Evolutionary conservation across 2,797 vertebrate species (phyloP).

Genomic region (Sebastes cheni): DNA sequence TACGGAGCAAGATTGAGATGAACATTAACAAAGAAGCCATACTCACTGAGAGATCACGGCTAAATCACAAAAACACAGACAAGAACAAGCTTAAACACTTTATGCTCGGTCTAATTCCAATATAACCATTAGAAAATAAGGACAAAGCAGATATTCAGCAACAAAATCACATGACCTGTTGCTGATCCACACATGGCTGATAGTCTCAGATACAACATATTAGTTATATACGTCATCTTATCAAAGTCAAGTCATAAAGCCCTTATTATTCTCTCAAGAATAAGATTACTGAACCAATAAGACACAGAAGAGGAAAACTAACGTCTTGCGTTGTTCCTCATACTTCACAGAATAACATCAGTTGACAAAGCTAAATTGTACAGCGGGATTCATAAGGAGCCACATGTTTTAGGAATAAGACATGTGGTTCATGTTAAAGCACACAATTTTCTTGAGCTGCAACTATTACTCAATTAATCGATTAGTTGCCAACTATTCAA

Average conservation of each 20-base stretch:
- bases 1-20: constrained; percentile 40
- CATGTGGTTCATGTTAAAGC: not conserved
- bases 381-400: not conserved
- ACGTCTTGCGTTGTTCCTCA: not conserved
- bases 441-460: no score
- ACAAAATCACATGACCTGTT: constrained; percentile 53
- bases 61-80: not conserved
- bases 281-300: not conserved
- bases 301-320: not conserved
- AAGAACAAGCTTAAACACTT: not conserved
- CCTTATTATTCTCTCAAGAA: not conserved
- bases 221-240: not conserved
- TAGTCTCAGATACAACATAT: constrained; percentile 13
- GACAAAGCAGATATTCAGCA: constrained; percentile 63
- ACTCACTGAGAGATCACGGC: not conserved
- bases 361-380: not conserved
- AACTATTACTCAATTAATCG: no score
- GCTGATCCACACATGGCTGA: constrained; percentile 48
- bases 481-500: no score
- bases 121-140: constrained; percentile 10
- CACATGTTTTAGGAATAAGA: not conserved
- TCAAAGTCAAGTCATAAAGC: not conserved
- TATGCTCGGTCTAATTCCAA: not conserved
- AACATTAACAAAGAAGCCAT: constrained; percentile 5
- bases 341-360: not conserved